Evolutionary conservation across 2,797 vertebrate genomes (phyloP), one percentile per base, ranked within the genome.

Genomic region (Esox lucius): DNA sequence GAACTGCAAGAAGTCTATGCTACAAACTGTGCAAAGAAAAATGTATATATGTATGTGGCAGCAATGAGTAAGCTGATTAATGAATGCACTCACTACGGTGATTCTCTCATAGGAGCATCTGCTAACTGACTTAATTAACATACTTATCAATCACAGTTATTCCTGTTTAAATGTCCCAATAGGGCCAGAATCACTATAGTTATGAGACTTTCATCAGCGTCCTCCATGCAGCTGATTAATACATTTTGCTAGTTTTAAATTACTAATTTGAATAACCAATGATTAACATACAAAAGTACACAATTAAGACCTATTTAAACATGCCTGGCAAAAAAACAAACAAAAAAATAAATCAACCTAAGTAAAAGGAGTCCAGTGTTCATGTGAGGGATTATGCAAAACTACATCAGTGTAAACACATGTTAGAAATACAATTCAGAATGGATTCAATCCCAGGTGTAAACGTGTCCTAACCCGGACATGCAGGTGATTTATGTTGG

Each of bases 281-380:
- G 17, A 75, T 17, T n/a, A 62, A 68, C n/a, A 39, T 9, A 68
- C 64, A 16, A 65, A 33, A 65, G 26, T 48, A 17, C 35, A 70
- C 19, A 51, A 64, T 74, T 78, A 74, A 70, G 46, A 78, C 72
- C 72, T 64, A 59, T 48, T 51, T 68, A 51, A 78, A 78, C 72
- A 62, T 74, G 71, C 61, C 24, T 75, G 49, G 19, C 72, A 67
- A 70, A 49, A 49, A 61, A 78, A 61, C n/a, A 71, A 75, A 31
- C 70, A 56, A 12, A 51, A 51, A 69, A 48, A 69, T 39, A 69
- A 70, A 64, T 64, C 26, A 51, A 72, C 28, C 56, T 61, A 70
- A 26, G 77, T 49, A 67, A 61, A 56, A 72, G 24, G 56, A 61
- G 77, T 79, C 78, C 78, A 79, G 78, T 79, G 78, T 79, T 79